phyloP scores from a whole-genome alignment of 92 coral and sea anemone genomes.

The Palythoa grandis region DNA sequence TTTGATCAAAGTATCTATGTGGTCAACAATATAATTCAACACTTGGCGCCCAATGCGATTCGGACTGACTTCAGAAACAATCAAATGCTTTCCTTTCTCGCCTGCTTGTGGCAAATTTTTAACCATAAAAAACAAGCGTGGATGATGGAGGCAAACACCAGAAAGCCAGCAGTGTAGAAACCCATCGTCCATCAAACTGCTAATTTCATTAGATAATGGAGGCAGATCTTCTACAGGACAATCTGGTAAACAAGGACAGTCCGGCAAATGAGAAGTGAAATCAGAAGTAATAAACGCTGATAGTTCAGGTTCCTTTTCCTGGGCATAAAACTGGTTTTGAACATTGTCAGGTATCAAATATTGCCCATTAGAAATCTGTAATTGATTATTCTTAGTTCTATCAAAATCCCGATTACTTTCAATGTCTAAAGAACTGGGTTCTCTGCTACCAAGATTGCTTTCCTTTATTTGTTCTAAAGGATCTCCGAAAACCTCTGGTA shows the following conservation, averaged over 20 bases:
- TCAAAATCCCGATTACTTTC: not conserved
- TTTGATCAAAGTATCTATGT: conserved; percentile 91
- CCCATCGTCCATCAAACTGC: conserved; percentile 68
- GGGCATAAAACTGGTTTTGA: not conserved
- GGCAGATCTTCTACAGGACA: conserved; percentile 60
- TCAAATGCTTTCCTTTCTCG: conserved; percentile 51
- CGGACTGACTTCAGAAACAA: conserved; percentile 90
- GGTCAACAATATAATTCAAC: conserved; percentile 92
- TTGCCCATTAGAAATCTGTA: not conserved
- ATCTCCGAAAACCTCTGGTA: conserved; percentile 20
- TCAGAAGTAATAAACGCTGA: not conserved
- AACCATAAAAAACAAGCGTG: conserved; percentile 72
- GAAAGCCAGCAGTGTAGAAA: conserved; percentile 95
- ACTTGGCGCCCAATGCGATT: conserved; percentile 89
- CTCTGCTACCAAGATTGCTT: not conserved
- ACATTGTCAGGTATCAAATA: not conserved
- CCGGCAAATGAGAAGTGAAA: conserved; percentile 44
- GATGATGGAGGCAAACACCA: conserved; percentile 90
- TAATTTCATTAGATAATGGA: conserved; percentile 65
- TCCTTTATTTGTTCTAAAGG: not conserved
- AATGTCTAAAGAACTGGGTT: no score
- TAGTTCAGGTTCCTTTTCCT: not conserved
- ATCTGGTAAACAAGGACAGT: conserved; percentile 71
- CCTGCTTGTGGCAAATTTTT: conserved; percentile 65
- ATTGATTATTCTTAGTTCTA: not conserved